Base-by-base conservation (phyloP, 2,113 vertebrate genomes). In the Noturus placidus region DNA sequence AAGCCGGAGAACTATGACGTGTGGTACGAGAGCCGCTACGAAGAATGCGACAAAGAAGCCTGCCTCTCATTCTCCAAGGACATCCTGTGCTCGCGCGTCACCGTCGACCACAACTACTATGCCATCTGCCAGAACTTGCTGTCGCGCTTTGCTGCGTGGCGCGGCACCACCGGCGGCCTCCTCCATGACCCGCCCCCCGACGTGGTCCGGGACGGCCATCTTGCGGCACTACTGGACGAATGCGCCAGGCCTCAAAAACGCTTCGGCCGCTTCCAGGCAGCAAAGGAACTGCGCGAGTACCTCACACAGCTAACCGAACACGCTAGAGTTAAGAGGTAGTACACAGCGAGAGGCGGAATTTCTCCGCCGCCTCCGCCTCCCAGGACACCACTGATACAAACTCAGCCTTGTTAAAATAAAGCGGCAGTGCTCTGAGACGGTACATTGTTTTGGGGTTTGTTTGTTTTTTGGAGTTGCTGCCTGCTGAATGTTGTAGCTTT, bases 31-130 rank as follows among this genome's bases (percentile, higher is more conserved):
- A 99, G 98, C 95, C 98, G 97, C 77, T 98, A 98, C 57, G 98
- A 99, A 92, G 97, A 99, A 92, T 99, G 98, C 88, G 98, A 99
- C 92, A 96, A 98, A 87, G 98, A 99, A 92, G 98, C 98, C 90
- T 99, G 98, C 90, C 95, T 99, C 80, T 99, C 98, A 22, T 99
- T 99, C 94, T 99, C 98, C 17, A 99, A 99, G 93, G 98, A 99
- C 91, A 97, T 97, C 35, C 97, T 99, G 38, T 99, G 98, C 90
- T 96, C 97, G 86, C 95, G 97, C 46, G 97, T 97, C 91, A 99
- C 97, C 38, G 97, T 98, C 93, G 98, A 99, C 95, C 98, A 99
- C 94, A 99, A 99, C 94, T 99, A 98, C n/a, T 99, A 99, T 14
- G 98, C 98, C 52, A 69, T 99, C 91, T 99, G 98, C 91, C 98